Evolutionary conservation across 2,797 vertebrate species (phyloP), one percentile per base, ranked within the genome.

Genomic region (Alca torda): DNA sequence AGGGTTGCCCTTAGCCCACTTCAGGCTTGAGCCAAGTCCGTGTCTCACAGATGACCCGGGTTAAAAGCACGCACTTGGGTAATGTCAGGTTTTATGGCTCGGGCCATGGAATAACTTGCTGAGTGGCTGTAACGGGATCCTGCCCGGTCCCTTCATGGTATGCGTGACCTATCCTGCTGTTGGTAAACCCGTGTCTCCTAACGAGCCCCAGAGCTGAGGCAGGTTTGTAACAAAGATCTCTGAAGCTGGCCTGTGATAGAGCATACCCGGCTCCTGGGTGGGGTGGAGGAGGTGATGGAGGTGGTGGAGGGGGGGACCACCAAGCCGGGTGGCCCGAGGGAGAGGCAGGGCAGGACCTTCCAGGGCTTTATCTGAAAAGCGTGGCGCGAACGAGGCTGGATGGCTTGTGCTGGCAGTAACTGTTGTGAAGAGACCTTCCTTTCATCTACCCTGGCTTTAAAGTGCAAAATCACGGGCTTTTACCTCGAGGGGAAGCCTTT

Each of bases 391-490:
- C 2, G 3, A 31, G 35, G 67, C 48, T 1, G 2, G 46, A 80
- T 63, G 0, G 1, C 57, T 84, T 84, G 31, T 65, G 50, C 51
- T 65, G 61, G 57, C 33, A 73, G 8, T 46, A 74, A 23, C 18
- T 20, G 39, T 14, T 64, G 35, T 64, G 76, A 93, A 45, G 37
- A 88, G 65, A 54, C 18, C 3, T 77, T 84, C 25, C 73, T 94
- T 94, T 96, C 64, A 91, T 85, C 75, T 78, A 10, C 30, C 5
- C 14, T 53, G 24, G 37, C 79, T 93, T 94, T 88, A 91, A 78
- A 86, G 65, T 88, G 85, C 26, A 35, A 86, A 91, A 78, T 4
- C 46, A 37, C 12, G 37, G 74, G 48, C 51, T 83, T 91, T 83
- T 70, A 67, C 68, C 59, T 88, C 0, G 1, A 89, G 79, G 73